These are phyloP conservation scores for Synodontis membranacea DNA, from an alignment of 2,113 vertebrate genomes.

Conservation along the genomic window DNA sequence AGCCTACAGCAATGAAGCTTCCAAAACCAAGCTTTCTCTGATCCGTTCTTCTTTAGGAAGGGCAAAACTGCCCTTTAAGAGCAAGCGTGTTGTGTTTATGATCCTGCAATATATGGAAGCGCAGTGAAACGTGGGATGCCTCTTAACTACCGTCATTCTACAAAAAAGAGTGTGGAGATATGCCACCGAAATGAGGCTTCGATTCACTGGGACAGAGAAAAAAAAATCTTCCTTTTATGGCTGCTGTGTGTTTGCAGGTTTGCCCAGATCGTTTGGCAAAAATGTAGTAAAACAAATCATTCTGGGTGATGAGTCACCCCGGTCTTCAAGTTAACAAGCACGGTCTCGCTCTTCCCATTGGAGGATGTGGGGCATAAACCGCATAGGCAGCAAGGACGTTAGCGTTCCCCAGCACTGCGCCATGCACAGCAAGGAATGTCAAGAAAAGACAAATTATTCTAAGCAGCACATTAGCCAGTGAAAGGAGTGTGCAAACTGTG, in stretches of 20 bases:
- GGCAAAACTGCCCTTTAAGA: slow-evolving; percentile 20
- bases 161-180: slow-evolving; percentile 32
- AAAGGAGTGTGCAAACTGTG: slow-evolving; percentile 17
- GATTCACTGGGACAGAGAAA: slow-evolving; percentile 17
- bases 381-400: slow-evolving; percentile 47
- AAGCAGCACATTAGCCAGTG: slow-evolving; percentile 41
- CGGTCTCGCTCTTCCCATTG: slow-evolving; percentile 45
- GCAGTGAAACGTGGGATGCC: slow-evolving; percentile 54
- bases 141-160: slow-evolving; percentile 50
- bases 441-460: slow-evolving; percentile 62
- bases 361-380: slow-evolving; percentile 36
- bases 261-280: slow-evolving; percentile 48
- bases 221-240: slow-evolving; percentile 16
- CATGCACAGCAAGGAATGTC: slow-evolving; percentile 54
- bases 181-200: slow-evolving; percentile 39
- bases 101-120: slow-evolving; percentile 49
- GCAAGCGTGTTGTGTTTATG: slow-evolving; percentile 44
- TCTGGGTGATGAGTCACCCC: slow-evolving; percentile 60
- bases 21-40: slow-evolving; percentile 5
- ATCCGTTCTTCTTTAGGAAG: slow-evolving; percentile 8
- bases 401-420: slow-evolving; percentile 50
- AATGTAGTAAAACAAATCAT: slow-evolving; percentile 48
- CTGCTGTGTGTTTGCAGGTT: slow-evolving; percentile 29
- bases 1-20: background rate
- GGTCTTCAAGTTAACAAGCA: slow-evolving; percentile 70